Evolutionary conservation across 2,797 vertebrate genomes (phyloP).

Genomic region (Macropus fuliginosus): DNA sequence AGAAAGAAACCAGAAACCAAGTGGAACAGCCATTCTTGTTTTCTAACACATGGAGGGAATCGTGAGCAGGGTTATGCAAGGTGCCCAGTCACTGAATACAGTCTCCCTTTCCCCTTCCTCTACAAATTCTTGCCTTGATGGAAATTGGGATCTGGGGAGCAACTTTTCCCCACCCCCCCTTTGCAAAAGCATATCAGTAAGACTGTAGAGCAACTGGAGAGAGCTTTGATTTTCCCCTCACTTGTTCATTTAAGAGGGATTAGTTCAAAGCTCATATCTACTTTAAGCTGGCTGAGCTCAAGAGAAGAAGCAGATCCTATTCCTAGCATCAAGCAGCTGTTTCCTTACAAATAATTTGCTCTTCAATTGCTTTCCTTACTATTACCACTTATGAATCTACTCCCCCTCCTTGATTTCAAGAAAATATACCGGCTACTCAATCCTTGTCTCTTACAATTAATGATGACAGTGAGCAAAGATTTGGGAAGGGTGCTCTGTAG

Average conservation of each 20-base stretch:
- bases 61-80: background rate
- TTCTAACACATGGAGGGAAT: background rate
- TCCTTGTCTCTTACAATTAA: background rate
- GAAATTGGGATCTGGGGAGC: background rate
- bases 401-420: background rate
- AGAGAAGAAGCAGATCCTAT: background rate
- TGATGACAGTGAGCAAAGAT: background rate
- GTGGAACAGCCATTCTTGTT: background rate
- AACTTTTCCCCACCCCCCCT: background rate
- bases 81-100: background rate
- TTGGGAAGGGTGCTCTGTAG: background rate
- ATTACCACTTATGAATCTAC: background rate
- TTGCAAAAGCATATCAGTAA: background rate
- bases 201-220: background rate
- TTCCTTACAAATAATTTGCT: background rate
- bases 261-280: background rate
- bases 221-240: background rate
- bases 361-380: background rate
- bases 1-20: background rate
- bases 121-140: background rate
- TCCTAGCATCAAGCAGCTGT: background rate
- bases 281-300: background rate
- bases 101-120: background rate
- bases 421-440: background rate
- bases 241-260: background rate